A percentile compares a stretch with the other conserved stretches of the same genome.
Evolutionary conservation across 1,140 invertebrate species (phyloP).

Genomic region (Ceratosolen solmsi): DNA sequence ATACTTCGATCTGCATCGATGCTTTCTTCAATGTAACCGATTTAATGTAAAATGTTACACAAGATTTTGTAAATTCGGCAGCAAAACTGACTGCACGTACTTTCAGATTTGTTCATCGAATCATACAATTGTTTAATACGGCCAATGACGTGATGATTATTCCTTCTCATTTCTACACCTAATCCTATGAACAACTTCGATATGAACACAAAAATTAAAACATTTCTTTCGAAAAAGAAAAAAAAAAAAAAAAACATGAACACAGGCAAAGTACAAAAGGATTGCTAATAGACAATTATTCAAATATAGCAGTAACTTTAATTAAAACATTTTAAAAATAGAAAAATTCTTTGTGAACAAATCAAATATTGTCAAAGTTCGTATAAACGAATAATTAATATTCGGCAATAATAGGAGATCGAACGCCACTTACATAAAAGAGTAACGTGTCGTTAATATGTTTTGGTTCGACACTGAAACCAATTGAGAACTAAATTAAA

Average conservation of each 20-base stretch:
- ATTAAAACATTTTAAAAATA: conserved; percentile 40
- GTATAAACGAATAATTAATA: conserved; percentile 38
- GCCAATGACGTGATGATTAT: background rate
- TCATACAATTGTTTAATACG: background rate
- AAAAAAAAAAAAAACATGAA: no score
- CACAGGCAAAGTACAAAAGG: conserved; percentile 42
- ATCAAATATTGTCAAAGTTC: conserved; percentile 40
- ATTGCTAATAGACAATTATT: conserved; percentile 42
- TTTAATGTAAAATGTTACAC: conserved; percentile 14
- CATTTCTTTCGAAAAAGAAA: conserved; percentile 32
- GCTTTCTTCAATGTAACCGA: conserved; percentile 13
- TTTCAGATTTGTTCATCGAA: conserved; percentile 16
- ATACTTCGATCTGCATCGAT: conserved; percentile 46
- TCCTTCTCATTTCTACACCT: background rate
- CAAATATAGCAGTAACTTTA: conserved; percentile 33
- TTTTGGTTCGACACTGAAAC: conserved; percentile 18
- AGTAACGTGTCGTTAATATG: background rate
- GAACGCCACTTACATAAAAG: background rate
- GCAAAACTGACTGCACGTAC: background rate
- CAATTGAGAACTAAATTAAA: conserved; percentile 34
- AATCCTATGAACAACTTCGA: conserved; percentile 31
- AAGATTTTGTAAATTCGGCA: conserved; percentile 14
- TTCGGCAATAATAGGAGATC: conserved; percentile 38
- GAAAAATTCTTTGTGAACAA: conserved; percentile 41
- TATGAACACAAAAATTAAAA: conserved; percentile 42